These are phyloP conservation scores for Entomobrya multifasciata DNA, from an alignment of 2,888 invertebrate genomes.

Conservation along the genomic window DNA sequence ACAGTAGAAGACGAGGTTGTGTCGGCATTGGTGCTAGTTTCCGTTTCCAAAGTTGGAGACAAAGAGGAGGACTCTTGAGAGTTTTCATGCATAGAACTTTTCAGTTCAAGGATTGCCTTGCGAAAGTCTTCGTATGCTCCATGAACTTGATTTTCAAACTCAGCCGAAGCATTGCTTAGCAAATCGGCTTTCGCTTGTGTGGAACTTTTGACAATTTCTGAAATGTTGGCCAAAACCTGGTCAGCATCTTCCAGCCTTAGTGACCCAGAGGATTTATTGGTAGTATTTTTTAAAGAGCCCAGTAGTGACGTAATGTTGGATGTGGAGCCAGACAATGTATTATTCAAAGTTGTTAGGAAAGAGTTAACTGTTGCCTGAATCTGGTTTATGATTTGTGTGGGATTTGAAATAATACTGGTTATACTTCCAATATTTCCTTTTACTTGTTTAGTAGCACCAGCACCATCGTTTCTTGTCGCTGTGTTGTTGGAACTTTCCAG, in stretches of 20 bases:
- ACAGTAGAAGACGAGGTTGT: too few relatives aligned
- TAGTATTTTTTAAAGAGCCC: constrained; percentile 15
- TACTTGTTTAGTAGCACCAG: neutral
- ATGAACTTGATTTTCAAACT: neutral
- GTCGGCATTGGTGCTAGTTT: neutral
- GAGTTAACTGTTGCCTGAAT: constrained; percentile 29
- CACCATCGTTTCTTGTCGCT: neutral
- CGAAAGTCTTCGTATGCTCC: constrained; percentile 56
- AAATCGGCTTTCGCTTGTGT: neutral
- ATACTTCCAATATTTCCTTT: constrained; percentile 30
- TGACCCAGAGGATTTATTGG: neutral
- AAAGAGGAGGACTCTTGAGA: neutral
- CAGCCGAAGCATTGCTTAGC: neutral
- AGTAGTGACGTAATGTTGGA: neutral
- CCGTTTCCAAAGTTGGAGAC: neutral
- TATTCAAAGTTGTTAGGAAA: constrained; percentile 26
- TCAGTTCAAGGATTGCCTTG: neutral
- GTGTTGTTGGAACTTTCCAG: neutral
- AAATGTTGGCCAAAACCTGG: constrained; percentile 2
- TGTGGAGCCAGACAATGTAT: neutral
- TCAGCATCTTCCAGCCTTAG: constrained; percentile 41
- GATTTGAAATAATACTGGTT: constrained; percentile 26
- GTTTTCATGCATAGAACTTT: neutral
- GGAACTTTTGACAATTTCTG: constrained; percentile 27
- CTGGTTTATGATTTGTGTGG: constrained; percentile 14